Conservation (phyloP, 2,113 vertebrate genomes). For the Anarhynchus alexandrinus region DNA sequence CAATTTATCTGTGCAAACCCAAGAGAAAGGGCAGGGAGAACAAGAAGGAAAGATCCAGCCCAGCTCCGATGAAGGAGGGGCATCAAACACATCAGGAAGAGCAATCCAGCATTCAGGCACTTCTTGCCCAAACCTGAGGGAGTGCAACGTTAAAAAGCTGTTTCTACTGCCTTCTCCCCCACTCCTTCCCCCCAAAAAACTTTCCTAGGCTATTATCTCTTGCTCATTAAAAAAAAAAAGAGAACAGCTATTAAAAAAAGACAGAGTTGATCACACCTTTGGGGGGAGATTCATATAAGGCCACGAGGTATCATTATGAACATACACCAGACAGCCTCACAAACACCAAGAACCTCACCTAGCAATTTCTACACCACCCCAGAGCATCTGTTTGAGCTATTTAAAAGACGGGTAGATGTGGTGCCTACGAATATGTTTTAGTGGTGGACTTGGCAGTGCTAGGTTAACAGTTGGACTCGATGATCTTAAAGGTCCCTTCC, state of each 20-base stretch:
- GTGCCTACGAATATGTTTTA: too few relatives aligned
- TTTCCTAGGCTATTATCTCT: neutral
- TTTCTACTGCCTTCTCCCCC: neutral
- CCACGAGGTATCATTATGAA: neutral
- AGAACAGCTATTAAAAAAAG: neutral
- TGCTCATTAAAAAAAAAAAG: neutral
- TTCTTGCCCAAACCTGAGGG: neutral
- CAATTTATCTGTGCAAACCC: neutral
- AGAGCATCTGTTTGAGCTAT: neutral
- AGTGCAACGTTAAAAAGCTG: neutral
- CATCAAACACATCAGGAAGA: neutral
- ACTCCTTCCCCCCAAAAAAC: fast-evolving
- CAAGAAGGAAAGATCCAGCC: neutral
- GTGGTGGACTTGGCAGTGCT: too few relatives aligned
- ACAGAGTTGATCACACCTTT: neutral
- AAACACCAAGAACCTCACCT: neutral
- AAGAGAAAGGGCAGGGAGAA: neutral
- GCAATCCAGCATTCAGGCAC: neutral
- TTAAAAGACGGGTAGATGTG: too few relatives aligned
- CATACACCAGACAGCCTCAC: neutral
- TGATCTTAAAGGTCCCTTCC: too few relatives aligned
- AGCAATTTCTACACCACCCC: neutral
- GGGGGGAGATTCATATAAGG: neutral
- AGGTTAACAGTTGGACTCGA: too few relatives aligned
- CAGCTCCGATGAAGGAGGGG: neutral